Evolutionary conservation across 2,113 vertebrate species (phyloP).

Genomic region (Cranoglanis bouderius): DNA sequence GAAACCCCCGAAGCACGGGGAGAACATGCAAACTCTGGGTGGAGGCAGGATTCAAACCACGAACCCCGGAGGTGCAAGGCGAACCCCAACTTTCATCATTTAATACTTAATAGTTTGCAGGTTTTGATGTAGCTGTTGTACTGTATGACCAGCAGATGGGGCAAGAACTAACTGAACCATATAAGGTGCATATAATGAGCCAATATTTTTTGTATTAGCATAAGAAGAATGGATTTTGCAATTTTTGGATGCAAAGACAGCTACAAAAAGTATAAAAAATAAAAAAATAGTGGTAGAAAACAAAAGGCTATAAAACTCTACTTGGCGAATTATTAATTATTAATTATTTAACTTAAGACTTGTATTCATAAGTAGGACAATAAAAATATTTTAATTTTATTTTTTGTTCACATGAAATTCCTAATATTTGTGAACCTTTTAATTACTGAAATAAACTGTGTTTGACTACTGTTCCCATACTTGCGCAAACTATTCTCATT

Average conservation of each 20-base stretch:
- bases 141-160: neutral
- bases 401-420: neutral
- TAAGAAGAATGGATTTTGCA: neutral
- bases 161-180: neutral
- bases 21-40: too few species aligned
- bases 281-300: neutral
- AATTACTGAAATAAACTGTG: neutral
- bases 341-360: neutral
- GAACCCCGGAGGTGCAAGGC: too few species aligned
- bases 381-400: neutral
- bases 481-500: neutral
- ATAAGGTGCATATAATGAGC: neutral
- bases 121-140: neutral
- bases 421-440: neutral
- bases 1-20: too few species aligned
- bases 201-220: neutral
- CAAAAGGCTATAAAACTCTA: neutral
- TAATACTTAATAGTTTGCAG: neutral
- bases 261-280: too few species aligned
- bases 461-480: neutral
- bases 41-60: too few species aligned
- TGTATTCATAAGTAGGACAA: neutral
- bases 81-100: neutral
- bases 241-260: neutral
- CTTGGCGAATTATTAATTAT: neutral